Conservation (phyloP, 2,113 vertebrate species). For the Syngnathus typhle region DNA sequence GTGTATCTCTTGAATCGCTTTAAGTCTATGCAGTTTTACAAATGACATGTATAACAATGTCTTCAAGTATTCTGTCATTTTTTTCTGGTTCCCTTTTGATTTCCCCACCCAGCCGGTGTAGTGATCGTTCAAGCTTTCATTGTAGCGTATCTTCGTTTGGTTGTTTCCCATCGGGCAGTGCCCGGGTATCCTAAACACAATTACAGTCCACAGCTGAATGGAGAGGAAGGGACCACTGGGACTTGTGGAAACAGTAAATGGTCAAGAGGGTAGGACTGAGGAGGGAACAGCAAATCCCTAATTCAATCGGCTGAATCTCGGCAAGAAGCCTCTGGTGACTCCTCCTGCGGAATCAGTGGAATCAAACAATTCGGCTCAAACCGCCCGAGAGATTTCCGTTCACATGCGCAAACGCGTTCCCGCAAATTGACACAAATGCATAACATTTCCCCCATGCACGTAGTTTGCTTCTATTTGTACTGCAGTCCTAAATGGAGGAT, state of each 20-base stretch:
- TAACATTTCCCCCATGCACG: slow-evolving; percentile 25
- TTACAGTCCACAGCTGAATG: slow-evolving; percentile 65
- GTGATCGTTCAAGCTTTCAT: slow-evolving; percentile 21
- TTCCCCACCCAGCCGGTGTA: slow-evolving; percentile 30
- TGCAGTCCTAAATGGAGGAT: background rate
- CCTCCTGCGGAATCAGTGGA: slow-evolving; percentile 65
- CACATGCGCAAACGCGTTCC: slow-evolving; percentile 29
- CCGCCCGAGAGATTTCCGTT: slow-evolving; percentile 51
- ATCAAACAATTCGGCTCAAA: slow-evolving; percentile 65
- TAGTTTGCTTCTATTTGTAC: background rate
- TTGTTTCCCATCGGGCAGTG: slow-evolving; percentile 50
- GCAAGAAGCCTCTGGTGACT: slow-evolving; percentile 67
- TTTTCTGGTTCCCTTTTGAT: slow-evolving; percentile 10
- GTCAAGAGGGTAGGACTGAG: slow-evolving; percentile 66
- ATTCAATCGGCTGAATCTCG: slow-evolving; percentile 68
- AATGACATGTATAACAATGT: no score
- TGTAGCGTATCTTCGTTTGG: slow-evolving; percentile 25
- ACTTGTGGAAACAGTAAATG: slow-evolving; percentile 64
- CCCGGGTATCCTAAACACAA: slow-evolving; percentile 66
- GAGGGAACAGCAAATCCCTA: slow-evolving; percentile 68
- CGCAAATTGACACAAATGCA: slow-evolving; percentile 38
- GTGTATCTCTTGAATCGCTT: no score
- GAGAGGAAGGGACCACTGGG: slow-evolving; percentile 58
- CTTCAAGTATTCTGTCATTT: slow-evolving; percentile 13
- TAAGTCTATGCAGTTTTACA: no score